Evolutionary conservation across 2,888 invertebrate genomes (phyloP), one percentile per base, ranked within the genome.

Genomic region (Ellobium chinense): DNA sequence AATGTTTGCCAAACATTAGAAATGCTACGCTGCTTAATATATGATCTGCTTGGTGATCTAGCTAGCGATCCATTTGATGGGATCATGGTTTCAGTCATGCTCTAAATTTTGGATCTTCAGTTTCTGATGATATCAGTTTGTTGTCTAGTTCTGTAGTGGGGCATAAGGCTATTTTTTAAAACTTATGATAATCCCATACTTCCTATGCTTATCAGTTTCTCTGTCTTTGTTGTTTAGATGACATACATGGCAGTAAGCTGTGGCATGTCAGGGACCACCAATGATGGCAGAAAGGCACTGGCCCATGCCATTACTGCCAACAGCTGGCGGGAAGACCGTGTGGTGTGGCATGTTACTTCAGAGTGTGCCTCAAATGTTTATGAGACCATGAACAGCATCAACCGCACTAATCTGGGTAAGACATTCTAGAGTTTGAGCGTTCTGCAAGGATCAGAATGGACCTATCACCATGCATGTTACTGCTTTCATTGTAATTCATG

Each of bases 161-260:
- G 9, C 9, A 18, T 14, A 54, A 9, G 54, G 9, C 18, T 54
- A 54, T 54, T 9, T 14, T 54, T 14, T 54, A 54, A 54, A 54
- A n/a, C n/a, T n/a, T n/a, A n/a, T n/a, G n/a, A n/a, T n/a, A n/a
- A n/a, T n/a, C n/a, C n/a, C n/a, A n/a, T n/a, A n/a, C n/a, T n/a
- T n/a, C n/a, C n/a, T n/a, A n/a, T n/a, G n/a, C n/a, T n/a, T n/a
- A n/a, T n/a, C n/a, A n/a, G n/a, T n/a, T n/a, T n/a, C n/a, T 46
- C 46, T 46, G 21, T 60, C 29, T 65, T 5, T 31, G 12, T 56
- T 56, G 9, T 60, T 37, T 85, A 91, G 89, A 90, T 89, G 82
- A 90, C 91, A 81, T 92, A 89, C 77, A 85, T 92, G 72, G 91
- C 91, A 56, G 89, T 92, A 62, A 87, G 91, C 0, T 90, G 89